Conservation (phyloP, 2,888 invertebrate genomes). For the Melikaiella ostensackeni region DNA sequence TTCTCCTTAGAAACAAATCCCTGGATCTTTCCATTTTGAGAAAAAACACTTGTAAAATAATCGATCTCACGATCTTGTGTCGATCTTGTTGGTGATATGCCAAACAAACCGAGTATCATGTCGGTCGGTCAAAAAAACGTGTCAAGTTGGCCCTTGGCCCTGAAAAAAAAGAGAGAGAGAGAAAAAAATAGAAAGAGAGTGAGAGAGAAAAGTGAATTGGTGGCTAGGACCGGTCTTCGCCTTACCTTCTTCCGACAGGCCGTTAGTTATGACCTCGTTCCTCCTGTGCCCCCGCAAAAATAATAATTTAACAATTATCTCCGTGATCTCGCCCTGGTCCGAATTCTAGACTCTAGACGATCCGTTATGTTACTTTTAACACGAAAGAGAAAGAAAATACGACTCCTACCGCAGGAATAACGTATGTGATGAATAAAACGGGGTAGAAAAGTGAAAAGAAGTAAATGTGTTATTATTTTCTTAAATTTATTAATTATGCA, state of each 20-base stretch:
- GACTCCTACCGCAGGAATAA: constrained; percentile 7
- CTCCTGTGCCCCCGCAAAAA: constrained; percentile 62
- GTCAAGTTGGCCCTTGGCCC: constrained; percentile 6
- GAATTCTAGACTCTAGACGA: constrained; percentile 20
- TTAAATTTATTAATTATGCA: too few relatives aligned
- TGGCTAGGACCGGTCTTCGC: constrained; percentile 17
- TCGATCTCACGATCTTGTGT: constrained; percentile 45
- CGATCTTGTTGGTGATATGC: constrained; percentile 51
- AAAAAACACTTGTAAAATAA: constrained; percentile 44
- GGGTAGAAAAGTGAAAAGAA: constrained; percentile 19
- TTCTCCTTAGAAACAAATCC: neutral
- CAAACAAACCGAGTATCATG: constrained; percentile 51
- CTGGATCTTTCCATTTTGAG: neutral
- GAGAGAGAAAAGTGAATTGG: constrained; percentile 32
- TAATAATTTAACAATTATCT: constrained; percentile 73
- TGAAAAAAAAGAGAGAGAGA: neutral
- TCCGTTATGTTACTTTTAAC: constrained; percentile 39
- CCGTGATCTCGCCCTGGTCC: constrained; percentile 44
- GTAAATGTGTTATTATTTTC: neutral
- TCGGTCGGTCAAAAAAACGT: constrained; percentile 44
- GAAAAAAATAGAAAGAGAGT: neutral
- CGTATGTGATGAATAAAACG: constrained; percentile 31
- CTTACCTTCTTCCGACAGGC: constrained; percentile 62
- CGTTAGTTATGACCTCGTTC: constrained; percentile 64
- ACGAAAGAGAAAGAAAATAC: constrained; percentile 30